Conservation (phyloP, 2,113 vertebrate genomes). For the Lichenostomus cassidix region DNA sequence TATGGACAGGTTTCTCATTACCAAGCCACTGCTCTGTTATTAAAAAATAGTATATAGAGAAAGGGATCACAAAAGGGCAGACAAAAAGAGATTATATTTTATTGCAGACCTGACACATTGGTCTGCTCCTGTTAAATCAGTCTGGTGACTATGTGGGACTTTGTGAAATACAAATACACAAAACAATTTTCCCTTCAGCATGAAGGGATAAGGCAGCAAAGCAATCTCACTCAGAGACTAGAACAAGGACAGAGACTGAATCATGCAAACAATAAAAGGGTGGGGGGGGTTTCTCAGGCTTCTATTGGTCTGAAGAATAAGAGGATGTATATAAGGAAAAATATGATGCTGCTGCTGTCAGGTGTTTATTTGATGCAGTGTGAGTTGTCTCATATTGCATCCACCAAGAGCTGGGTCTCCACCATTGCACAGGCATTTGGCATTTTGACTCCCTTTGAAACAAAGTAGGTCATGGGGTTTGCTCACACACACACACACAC, state of each 20-base stretch:
- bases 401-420: background rate
- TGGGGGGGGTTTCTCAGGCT: fast-evolving
- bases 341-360: background rate
- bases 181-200: background rate
- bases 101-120: background rate
- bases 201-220: background rate
- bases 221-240: background rate
- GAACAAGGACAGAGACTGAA: background rate
- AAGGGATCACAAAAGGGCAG: background rate
- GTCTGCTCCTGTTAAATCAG: background rate
- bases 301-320: background rate
- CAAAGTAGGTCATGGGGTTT: background rate
- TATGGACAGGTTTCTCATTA: background rate
- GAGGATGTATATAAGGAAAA: background rate
- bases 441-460: background rate
- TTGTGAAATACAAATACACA: background rate
- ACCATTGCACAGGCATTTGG: background rate
- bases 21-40: background rate
- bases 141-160: background rate
- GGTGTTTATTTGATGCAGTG: background rate
- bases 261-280: background rate
- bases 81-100: background rate
- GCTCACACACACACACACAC: background rate
- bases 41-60: background rate
- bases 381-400: fast-evolving